Percentiles rank a stretch among this genome's conserved stretches.
Conservation (phyloP, 1,140 invertebrate species). For the Zaprionus davidi region DNA sequence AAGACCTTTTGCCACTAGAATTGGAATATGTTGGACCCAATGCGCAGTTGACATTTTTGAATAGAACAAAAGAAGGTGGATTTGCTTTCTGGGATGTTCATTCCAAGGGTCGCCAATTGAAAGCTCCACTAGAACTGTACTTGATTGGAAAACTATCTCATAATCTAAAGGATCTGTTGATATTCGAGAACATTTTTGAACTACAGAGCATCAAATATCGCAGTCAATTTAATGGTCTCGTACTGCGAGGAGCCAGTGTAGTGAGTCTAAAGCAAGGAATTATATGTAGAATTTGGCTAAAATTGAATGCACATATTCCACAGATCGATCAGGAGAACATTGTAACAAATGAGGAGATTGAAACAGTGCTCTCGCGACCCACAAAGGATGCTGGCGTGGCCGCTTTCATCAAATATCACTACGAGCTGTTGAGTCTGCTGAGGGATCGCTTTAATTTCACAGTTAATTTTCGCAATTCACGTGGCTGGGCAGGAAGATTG, state of each 20-base stretch:
- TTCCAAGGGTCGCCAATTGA: constrained; percentile 70
- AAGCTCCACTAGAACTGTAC: constrained; percentile 48
- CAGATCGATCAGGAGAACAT: constrained; percentile 78
- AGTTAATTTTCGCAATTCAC: constrained; percentile 74
- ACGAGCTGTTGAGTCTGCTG: constrained; percentile 62
- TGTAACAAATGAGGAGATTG: constrained; percentile 64
- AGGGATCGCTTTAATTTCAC: constrained; percentile 73
- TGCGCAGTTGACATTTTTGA: constrained; percentile 69
- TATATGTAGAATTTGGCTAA: neutral
- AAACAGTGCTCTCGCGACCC: constrained; percentile 53
- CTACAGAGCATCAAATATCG: constrained; percentile 63
- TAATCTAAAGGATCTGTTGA: constrained; percentile 10
- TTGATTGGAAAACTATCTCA: constrained; percentile 45
- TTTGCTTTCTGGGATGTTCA: constrained; percentile 70
- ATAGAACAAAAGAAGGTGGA: constrained; percentile 32
- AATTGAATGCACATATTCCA: neutral
- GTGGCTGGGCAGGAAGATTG: constrained; percentile 79
- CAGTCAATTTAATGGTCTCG: constrained; percentile 63
- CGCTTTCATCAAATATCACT: constrained; percentile 78
- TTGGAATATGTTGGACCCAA: constrained; percentile 72
- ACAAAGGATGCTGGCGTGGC: constrained; percentile 71
- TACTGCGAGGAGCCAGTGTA: constrained; percentile 64
- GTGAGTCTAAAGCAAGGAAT: constrained; percentile 47
- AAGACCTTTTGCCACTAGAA: constrained; percentile 45
- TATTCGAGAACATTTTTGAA: constrained; percentile 49